Evolutionary conservation across 2,797 vertebrate genomes (phyloP), one percentile per base, ranked within the genome.

Genomic region (Squalus acanthias): DNA sequence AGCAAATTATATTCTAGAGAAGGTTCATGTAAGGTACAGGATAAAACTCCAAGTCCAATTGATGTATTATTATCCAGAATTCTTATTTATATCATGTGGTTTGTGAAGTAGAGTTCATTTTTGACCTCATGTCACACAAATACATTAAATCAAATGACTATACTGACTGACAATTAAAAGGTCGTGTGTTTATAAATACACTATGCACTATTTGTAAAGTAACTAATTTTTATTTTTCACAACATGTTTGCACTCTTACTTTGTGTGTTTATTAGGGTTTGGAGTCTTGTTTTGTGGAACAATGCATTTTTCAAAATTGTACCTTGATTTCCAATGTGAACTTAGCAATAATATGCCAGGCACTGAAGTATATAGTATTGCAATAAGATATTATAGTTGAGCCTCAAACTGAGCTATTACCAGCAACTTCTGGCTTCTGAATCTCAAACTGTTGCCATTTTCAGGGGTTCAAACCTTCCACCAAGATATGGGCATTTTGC

Each of bases 1-100:
- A 12, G n/a, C 20, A 93, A 93, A 93, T 93, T 93, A 93, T 93
- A 67, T 93, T 93, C 63, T 46, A 24, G n/a, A 93, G n/a, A 17
- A 91, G 88, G 57, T 93, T 93, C 39, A 93, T 93, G 6, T n/a
- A 93, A 93, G 20, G 63, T 93, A 33, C 91, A 69, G 91, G 63
- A 93, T 93, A 46, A 69, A 93, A 46, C 91, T 67, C n/a, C n/a
- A 93, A 93, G 8, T 67, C 15, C 33, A 46, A 33, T 39, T 93
- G 91, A 93, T 93, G 63, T 69, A 39, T 46, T 46, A 69, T 69
- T 93, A 69, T 67, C n/a, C n/a, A 93, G 20, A 93, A 69, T 93
- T 50, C 6, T 85, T 85, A 10, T 22, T 69, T 92, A 67, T 65
- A 22, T 93, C 91, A 46, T 67, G 63, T 69, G n/a, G n/a, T 46